Conservation (phyloP, 2,113 vertebrate species). For the Corythoichthys haematopterus region DNA sequence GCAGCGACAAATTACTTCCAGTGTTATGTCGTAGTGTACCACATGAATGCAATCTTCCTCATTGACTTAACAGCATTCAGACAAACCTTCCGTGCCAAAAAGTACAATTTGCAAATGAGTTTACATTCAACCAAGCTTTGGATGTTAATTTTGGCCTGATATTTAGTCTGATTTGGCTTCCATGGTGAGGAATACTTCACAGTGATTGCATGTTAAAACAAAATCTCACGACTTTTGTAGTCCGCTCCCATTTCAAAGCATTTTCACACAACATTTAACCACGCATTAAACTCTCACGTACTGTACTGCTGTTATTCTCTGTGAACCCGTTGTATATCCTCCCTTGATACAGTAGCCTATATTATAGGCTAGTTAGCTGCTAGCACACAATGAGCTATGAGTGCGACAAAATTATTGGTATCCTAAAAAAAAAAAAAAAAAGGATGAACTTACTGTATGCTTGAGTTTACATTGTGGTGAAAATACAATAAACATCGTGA, state of each 20-base stretch:
- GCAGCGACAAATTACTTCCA: background rate
- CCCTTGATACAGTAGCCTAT: slow-evolving; percentile 37
- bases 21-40: background rate
- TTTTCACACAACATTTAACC: slow-evolving; percentile 33
- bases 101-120: background rate
- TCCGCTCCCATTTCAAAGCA: slow-evolving; percentile 12
- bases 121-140: background rate
- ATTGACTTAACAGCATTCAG: background rate
- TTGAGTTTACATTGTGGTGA: slow-evolving; percentile 10
- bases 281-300: slow-evolving; percentile 10
- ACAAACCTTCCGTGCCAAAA: background rate
- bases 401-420: background rate
- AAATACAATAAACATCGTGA: slow-evolving; percentile 10
- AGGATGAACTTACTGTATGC: background rate
- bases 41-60: background rate
- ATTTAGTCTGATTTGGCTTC: slow-evolving; percentile 7
- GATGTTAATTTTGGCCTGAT: slow-evolving; percentile 3
- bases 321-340: slow-evolving; percentile 48
- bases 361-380: too few species aligned
- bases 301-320: slow-evolving; percentile 36
- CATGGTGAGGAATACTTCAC: background rate
- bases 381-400: background rate
- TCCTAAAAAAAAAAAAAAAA: background rate
- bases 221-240: background rate
- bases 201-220: slow-evolving; percentile 14